Evolutionary conservation across 2,113 vertebrate species (phyloP), one percentile per base, ranked within the genome.

Genomic region (Lampris incognitus): DNA sequence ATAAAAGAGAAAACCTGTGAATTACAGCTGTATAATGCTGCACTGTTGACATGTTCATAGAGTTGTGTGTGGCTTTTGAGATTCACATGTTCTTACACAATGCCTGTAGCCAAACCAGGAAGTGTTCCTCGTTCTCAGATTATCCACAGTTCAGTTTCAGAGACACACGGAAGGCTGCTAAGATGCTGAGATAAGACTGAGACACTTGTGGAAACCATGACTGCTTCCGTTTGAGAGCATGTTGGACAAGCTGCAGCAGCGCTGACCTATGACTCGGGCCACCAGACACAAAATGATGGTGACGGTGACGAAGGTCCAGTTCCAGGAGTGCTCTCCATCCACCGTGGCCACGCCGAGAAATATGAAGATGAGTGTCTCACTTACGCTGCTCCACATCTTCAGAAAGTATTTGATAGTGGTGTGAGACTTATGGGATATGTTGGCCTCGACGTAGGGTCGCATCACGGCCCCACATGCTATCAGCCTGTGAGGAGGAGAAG

Each of bases 301-400:
- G 91, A 95, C 92, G 4, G 95, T 95, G 85, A 99, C 96, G 0
- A 99, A 99, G 79, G 94, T 96, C 98, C 98, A 99, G 93, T 98
- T 96, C 98, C 98, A 99, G 41, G 71, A 62, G 82, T 99, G 98
- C 6, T 80, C 76, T n/a, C 97, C 98, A 0, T 95, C 97, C 87
- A 99, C 97, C 0, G 97, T 99, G 72, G 97, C 98, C 61, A 99
- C 97, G 0, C 98, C 98, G 3, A 99, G 94, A 85, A 99, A 99
- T 88, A 99, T 98, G 89, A 99, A 99, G 91, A 99, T 99, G 40
- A 99, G 95, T 0, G 98, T 99, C 89, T 99, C 98, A 0, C 98
- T 99, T 83, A 99, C 97, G 0, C 97, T 99, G 95, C 98, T 99
- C 98, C 95, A 99, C 98, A 99, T 99, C 93, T 99, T 99, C 76